Conservation (phyloP, 2,113 vertebrate genomes). For the Rhea americana region DNA sequence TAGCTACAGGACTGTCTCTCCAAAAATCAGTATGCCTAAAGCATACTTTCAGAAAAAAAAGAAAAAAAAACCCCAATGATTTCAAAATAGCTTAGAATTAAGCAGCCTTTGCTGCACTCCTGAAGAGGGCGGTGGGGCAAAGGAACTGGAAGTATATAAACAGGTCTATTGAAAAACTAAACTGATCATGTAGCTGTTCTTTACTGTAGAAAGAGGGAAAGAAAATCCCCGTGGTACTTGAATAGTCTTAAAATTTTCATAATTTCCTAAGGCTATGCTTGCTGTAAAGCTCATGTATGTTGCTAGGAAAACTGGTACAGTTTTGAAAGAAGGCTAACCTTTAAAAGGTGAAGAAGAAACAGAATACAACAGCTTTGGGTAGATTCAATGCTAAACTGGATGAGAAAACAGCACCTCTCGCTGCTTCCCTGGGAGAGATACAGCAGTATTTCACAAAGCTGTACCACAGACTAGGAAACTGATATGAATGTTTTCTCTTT, state of each 20-base stretch:
- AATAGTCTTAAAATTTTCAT: constrained; percentile 60
- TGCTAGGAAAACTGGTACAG: constrained; percentile 57
- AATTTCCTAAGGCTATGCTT: constrained; percentile 66
- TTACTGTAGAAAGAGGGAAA: not conserved
- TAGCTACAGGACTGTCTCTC: not conserved
- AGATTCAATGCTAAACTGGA: constrained; percentile 58
- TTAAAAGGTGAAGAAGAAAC: constrained; percentile 32
- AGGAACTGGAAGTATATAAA: not conserved
- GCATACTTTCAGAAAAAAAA: constrained; percentile 14
- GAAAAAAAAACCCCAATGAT: not conserved
- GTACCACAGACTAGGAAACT: constrained; percentile 21
- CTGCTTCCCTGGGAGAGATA: constrained; percentile 14
- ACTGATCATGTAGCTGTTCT: not conserved
- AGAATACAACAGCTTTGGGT: not conserved
- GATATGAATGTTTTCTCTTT: constrained; percentile 31
- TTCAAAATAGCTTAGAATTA: not conserved
- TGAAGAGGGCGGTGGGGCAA: not conserved
- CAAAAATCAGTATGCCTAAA: not conserved
- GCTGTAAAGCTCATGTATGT: constrained; percentile 55
- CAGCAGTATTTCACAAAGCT: constrained; percentile 37
- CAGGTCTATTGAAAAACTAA: not conserved
- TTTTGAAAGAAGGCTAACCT: constrained; percentile 66
- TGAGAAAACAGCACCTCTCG: constrained; percentile 39
- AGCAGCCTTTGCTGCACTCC: not conserved
- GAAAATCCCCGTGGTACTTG: constrained; percentile 32